Base-by-base conservation (phyloP, 1,140 invertebrate species). In the Sycophaga agraensis region DNA sequence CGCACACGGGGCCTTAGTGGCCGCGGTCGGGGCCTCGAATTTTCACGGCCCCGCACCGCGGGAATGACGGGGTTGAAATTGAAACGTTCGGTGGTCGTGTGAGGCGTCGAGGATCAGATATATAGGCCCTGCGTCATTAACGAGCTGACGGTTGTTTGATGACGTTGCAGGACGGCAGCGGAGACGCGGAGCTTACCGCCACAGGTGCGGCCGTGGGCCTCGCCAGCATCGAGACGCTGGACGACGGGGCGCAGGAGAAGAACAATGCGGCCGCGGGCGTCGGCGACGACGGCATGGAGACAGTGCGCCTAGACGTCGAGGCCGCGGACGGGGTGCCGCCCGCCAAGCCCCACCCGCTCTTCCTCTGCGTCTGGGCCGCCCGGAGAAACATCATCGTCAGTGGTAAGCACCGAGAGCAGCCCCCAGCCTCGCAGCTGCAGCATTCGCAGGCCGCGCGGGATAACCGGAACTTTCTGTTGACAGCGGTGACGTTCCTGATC, bases 191-290 rank as follows among this genome's bases (percentile, higher is more conserved):
- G 61, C 66, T 83, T 16, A 83, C 82, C 3, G 70, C 69, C 3
- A 72, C 70, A 11, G 73, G 70, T 7, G 58, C 77, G 66, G 89
- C 87, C 2, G 89, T 87, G 2, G 87, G 88, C 40, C 80, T 92
- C 49, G 89, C 90, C 0, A 91, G 89, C 2, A 87, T 89, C 82
- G 90, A 91, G 71, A 91, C 89, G 0, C 77, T 91, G 4, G 88
- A 90, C 70, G 77, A 79, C 24, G 63, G 17, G 46, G 59, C 50
- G 62, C 73, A 66, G 84, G 86, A 17, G 81, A 91, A 60, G 89
- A 89, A 31, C 89, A 87, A 4, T 43, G 87, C 89, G 83, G 40
- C 26, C 11, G 88, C 87, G 1, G 77, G 88, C 9, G 88, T 86
- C 1, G 88, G 86, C 2, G 89, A 91, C 65, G 87, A 89, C 68